These are phyloP conservation scores for Laupala kohalensis DNA, from an alignment of 1,140 invertebrate species.

Conservation along the genomic window DNA sequence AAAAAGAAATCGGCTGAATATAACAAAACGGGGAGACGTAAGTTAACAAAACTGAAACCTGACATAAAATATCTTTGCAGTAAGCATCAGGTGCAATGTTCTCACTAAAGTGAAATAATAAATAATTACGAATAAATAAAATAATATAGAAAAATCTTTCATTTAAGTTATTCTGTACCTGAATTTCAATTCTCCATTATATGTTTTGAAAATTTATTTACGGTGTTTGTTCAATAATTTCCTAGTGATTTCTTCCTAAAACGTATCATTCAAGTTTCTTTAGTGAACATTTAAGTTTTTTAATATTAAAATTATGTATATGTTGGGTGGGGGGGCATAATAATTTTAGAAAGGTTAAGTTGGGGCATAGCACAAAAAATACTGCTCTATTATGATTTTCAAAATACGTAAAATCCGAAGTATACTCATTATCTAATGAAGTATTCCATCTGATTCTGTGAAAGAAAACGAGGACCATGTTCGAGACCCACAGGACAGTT, in stretches of 20 bases:
- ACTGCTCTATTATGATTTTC: no score
- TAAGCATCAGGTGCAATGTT: not conserved
- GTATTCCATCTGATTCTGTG: no score
- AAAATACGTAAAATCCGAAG: no score
- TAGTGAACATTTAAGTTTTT: not conserved
- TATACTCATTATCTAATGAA: no score
- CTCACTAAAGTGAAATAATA: constrained; percentile 2
- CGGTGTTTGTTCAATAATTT: not conserved
- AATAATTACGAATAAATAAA: not conserved
- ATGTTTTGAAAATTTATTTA: not conserved
- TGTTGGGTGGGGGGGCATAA: not conserved
- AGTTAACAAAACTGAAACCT: constrained; percentile 20
- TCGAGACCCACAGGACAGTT: no score
- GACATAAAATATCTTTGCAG: constrained; percentile 14
- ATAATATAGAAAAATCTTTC: not conserved
- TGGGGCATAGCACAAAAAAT: not conserved
- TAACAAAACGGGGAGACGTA: constrained; percentile 20
- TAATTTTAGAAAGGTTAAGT: not conserved
- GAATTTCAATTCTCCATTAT: not conserved
- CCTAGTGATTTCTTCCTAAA: not conserved
- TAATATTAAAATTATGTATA: not conserved
- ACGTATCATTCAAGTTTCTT: not conserved
- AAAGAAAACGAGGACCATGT: no score
- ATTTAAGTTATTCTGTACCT: not conserved
- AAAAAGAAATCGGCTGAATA: constrained; percentile 16